Evolutionary conservation across 2,113 vertebrate genomes (phyloP).

Genomic region (Psettodes erumei): DNA sequence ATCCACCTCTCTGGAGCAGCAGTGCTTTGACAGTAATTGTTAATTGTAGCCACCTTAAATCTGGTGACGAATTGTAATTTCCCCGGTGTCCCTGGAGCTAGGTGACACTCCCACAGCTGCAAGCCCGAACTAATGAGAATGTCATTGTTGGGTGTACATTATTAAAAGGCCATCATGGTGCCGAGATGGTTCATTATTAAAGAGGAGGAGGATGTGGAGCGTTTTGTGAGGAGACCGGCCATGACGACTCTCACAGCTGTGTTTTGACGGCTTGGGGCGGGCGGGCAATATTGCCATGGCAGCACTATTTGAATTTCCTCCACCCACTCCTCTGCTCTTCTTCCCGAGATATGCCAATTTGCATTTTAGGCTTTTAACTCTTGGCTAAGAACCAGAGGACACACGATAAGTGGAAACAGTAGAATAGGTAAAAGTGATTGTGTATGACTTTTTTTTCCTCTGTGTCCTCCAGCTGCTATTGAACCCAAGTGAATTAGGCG

Average conservation of each 20-base stretch:
- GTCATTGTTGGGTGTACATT: slow-evolving; percentile 63
- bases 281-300: slow-evolving; percentile 53
- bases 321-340: slow-evolving; percentile 45
- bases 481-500: slow-evolving; percentile 17
- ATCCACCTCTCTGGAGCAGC: slow-evolving; percentile 55
- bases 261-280: slow-evolving; percentile 56
- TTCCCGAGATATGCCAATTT: slow-evolving; percentile 53
- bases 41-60: slow-evolving; percentile 70
- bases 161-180: slow-evolving; percentile 66
- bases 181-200: slow-evolving; percentile 65
- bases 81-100: slow-evolving; percentile 48
- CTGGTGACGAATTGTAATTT: slow-evolving; percentile 62
- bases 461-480: slow-evolving; percentile 31
- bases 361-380: slow-evolving; percentile 66
- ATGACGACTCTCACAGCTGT: slow-evolving; percentile 48
- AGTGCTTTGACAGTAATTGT: slow-evolving; percentile 68
- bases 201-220: slow-evolving; percentile 35
- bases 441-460: slow-evolving; percentile 5
- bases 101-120: slow-evolving; percentile 58
- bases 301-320: slow-evolving; percentile 57
- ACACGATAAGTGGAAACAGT: slow-evolving; percentile 45
- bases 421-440: slow-evolving; percentile 47
- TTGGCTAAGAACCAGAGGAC: slow-evolving; percentile 70
- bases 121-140: slow-evolving; percentile 64
- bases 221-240: slow-evolving; percentile 51